These are phyloP conservation scores for Diuraphis noxia DNA, from an alignment of 1,140 invertebrate species.

Conservation along the genomic window DNA sequence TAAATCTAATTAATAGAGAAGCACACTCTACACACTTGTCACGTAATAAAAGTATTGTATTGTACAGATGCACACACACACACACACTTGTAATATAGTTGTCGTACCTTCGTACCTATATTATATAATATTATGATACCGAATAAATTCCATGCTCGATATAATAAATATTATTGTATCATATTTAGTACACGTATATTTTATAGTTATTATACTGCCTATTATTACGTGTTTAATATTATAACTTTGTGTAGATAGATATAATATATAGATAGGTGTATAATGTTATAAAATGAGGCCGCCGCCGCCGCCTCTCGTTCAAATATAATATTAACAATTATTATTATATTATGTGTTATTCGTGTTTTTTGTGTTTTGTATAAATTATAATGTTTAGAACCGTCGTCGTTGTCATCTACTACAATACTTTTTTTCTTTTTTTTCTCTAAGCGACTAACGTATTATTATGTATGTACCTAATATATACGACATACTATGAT, in stretches of 20 bases:
- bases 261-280: background rate
- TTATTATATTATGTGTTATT: background rate
- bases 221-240: background rate
- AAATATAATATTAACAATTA: background rate
- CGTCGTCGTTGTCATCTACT: background rate
- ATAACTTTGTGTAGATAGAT: background rate
- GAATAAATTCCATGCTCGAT: background rate
- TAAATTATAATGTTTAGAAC: background rate
- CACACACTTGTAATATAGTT: background rate
- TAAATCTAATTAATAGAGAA: background rate
- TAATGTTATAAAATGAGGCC: background rate
- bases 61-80: background rate
- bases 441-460: background rate
- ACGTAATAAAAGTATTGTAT: background rate
- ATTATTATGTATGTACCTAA: background rate
- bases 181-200: background rate
- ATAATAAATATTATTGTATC: background rate
- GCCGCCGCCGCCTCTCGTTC: slow-evolving; percentile 3
- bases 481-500: background rate
- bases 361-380: background rate
- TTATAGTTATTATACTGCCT: slow-evolving; percentile 4
- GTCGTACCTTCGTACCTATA: background rate
- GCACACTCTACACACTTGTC: background rate
- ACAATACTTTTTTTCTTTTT: background rate
- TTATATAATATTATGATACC: background rate